Conservation (phyloP, 1,140 invertebrate species). For the Drosophila leontia region DNA sequence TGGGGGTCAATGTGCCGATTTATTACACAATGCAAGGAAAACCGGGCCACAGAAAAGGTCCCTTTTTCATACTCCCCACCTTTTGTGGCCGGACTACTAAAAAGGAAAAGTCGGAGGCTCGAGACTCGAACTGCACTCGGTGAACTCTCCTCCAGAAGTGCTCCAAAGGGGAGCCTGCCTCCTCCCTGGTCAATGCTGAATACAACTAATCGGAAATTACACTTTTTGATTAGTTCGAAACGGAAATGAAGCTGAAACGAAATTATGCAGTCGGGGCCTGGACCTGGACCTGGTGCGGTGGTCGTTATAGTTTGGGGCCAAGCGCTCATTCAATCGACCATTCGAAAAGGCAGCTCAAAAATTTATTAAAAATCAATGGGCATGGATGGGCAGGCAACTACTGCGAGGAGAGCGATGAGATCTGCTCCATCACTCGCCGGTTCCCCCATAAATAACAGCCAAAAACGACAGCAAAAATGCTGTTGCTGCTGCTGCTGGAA, state of each 20-base stretch:
- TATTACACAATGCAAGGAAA: slow-evolving; percentile 66
- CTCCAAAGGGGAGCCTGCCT: background rate
- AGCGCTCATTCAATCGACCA: slow-evolving; percentile 18
- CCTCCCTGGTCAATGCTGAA: slow-evolving; percentile 62
- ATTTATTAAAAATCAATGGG: slow-evolving; percentile 81
- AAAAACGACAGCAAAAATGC: slow-evolving; percentile 18
- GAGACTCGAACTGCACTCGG: slow-evolving; percentile 17
- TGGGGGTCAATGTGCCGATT: slow-evolving; percentile 75
- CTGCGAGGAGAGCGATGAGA: slow-evolving; percentile 28
- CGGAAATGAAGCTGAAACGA: slow-evolving; percentile 83
- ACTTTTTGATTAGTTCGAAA: slow-evolving; percentile 84
- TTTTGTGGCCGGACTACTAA: slow-evolving; percentile 16
- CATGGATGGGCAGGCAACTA: slow-evolving; percentile 20
- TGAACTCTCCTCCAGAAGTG: slow-evolving; percentile 11
- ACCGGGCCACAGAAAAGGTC: slow-evolving; percentile 22
- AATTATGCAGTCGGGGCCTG: slow-evolving; percentile 65
- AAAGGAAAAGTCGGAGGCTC: slow-evolving; percentile 43
- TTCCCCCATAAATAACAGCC: slow-evolving; percentile 65
- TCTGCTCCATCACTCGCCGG: slow-evolving; percentile 34
- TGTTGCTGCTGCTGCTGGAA: background rate
- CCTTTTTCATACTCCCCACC: background rate
- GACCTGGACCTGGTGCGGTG: slow-evolving; percentile 30
- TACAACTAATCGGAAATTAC: slow-evolving; percentile 84
- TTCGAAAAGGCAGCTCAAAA: slow-evolving; percentile 60
- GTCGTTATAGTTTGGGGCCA: slow-evolving; percentile 48